Base-by-base conservation (phyloP, 2,113 vertebrate genomes). In the Bubo blakistoni region DNA sequence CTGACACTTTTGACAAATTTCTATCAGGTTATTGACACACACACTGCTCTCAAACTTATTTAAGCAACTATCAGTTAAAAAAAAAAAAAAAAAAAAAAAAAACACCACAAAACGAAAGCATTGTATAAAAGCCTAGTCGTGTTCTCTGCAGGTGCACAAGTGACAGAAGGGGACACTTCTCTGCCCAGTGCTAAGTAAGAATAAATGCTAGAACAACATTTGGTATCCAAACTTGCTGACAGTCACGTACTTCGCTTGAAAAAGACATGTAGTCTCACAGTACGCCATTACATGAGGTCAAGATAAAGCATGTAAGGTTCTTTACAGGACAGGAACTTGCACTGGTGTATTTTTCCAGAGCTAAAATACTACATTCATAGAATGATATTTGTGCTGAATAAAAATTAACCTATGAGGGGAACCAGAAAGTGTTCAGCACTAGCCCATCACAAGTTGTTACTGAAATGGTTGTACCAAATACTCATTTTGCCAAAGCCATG, bases 281-380 rank as follows among this genome's bases (percentile, higher is more conserved):
- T 4, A 30, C 4, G 0, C 17, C 4, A 1, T 20, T 46, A 76
- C 54, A 29, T 7, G 15, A 69, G n/a, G 42, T 22, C 0, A 0
- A 47, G 29, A 57, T 66, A 38, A 78, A 63, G 54, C 22, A 42
- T 1, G 8, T 36, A 27, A 2, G 22, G 52, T 34, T 58, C 67
- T 76, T 76, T 29, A 65, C 26, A 25, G 51, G 69, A 47, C 54
- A 59, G 59, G 59, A 78, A 57, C 26, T 52, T 78, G 15, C 40
- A n/a, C 17, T 66, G 30, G 26, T 51, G 0, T 69, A 20, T 73
- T 81, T 51, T 77, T 59, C 54, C 40, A 63, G 34, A 69, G 32
- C 15, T 54, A 81, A 80, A 81, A 65, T 72, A 46, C 5, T 51
- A 38, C 9, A 36, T 77, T 25, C 40, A 38, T 11, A 46, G 38